Percentiles rank a stretch among this genome's conserved stretches.
These are phyloP conservation scores for Darevskia nairensis DNA, from an alignment of 2,797 vertebrate species.

Conservation along the genomic window DNA sequence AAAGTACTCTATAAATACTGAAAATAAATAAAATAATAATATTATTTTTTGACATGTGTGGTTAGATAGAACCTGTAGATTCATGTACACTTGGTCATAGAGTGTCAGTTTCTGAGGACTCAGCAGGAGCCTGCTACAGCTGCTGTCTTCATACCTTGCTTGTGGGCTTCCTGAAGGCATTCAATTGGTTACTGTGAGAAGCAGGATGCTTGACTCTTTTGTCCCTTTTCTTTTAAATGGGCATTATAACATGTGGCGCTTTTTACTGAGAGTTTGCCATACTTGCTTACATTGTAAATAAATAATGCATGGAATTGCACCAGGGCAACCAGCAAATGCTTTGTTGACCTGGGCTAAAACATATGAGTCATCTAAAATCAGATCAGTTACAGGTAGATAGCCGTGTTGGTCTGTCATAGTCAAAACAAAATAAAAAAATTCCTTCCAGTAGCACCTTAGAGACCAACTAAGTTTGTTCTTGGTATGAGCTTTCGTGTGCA, in stretches of 20 bases:
- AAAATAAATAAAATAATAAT: no score
- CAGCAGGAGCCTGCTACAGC: background rate
- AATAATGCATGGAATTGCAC: background rate
- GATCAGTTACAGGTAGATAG: no score
- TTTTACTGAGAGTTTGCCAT: background rate
- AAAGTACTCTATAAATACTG: background rate
- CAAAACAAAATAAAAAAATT: no score
- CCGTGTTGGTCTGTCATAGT: no score
- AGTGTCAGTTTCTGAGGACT: background rate
- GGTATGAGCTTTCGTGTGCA: no score
- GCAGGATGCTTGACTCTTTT: background rate
- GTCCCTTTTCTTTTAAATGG: no score
- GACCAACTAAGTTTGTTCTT: no score
- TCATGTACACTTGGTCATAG: background rate
- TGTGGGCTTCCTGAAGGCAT: background rate
- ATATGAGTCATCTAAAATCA: slow-evolving; percentile 10
- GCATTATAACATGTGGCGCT: background rate
- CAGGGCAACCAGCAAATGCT: background rate
- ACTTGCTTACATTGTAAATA: background rate
- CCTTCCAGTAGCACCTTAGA: no score
- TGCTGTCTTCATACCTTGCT: background rate
- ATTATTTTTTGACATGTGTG: no score
- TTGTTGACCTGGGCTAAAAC: background rate
- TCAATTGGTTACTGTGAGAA: background rate
- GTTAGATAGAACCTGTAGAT: background rate